phyloP scores from a whole-genome alignment of 2,888 invertebrate genomes.

The Dynastes maya region DNA sequence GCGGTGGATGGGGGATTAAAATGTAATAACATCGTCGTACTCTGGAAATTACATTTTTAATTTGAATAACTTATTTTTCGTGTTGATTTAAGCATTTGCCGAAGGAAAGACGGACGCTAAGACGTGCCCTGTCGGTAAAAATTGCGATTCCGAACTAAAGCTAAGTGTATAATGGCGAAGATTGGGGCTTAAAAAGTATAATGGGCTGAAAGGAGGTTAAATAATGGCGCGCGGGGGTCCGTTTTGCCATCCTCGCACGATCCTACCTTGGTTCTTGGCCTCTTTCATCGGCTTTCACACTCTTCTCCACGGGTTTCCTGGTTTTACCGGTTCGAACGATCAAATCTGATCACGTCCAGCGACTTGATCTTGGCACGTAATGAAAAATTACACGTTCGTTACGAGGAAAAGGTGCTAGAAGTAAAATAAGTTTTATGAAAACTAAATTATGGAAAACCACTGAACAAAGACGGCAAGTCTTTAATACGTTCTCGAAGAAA shows the following conservation, averaged over 20 bases:
- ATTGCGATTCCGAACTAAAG: conserved; percentile 82
- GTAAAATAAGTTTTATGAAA: conserved; percentile 62
- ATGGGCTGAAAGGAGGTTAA: conserved; percentile 72
- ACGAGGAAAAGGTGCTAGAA: conserved; percentile 51
- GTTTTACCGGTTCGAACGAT: conserved; percentile 63
- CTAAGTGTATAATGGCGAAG: conserved; percentile 82
- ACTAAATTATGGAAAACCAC: conserved; percentile 58
- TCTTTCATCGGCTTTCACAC: conserved; percentile 25
- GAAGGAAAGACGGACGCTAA: conserved; percentile 72
- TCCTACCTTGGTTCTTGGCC: conserved; percentile 50
- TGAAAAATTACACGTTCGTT: conserved; percentile 76
- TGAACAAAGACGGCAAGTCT: background rate
- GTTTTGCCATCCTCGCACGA: conserved; percentile 50
- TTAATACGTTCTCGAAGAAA: conserved; percentile 5
- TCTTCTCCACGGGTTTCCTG: conserved; percentile 48
- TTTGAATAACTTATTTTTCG: conserved; percentile 82
- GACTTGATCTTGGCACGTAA: conserved; percentile 80
- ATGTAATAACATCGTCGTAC: conserved; percentile 71
- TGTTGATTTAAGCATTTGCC: conserved; percentile 80
- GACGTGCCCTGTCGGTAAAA: conserved; percentile 82
- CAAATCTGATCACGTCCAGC: conserved; percentile 72
- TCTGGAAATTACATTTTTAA: conserved; percentile 79
- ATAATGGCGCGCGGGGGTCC: conserved; percentile 70
- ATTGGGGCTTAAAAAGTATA: conserved; percentile 84
- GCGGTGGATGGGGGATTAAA: conserved; percentile 67